Evolutionary conservation across 2,797 vertebrate genomes (phyloP).

Genomic region (Falco naumanni): DNA sequence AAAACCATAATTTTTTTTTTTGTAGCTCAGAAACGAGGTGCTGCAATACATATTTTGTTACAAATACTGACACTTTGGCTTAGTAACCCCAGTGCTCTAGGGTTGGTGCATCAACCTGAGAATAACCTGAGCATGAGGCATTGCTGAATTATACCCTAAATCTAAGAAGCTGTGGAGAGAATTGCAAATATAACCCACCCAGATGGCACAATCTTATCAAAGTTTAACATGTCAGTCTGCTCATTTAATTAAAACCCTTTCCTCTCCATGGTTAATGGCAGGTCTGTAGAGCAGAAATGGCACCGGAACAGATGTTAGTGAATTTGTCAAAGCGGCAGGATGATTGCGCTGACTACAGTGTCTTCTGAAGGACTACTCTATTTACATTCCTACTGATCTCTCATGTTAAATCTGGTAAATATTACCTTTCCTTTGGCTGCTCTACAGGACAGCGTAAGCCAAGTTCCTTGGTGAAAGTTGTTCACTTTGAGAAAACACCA

Average conservation of each 20-base stretch:
- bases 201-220: slow-evolving; percentile 54
- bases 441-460: background rate
- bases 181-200: slow-evolving; percentile 26
- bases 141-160: background rate
- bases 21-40: background rate
- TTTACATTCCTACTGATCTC: background rate
- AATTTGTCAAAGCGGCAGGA: slow-evolving; percentile 56
- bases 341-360: background rate
- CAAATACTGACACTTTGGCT: background rate
- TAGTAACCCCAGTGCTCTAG: background rate
- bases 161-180: background rate
- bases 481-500: background rate
- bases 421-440: background rate
- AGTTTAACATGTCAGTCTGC: slow-evolving; percentile 5
- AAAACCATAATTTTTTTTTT: background rate
- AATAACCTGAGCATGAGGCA: background rate
- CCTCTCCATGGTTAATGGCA: slow-evolving; percentile 46
- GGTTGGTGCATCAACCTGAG: background rate
- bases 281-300: slow-evolving; percentile 46
- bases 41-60: background rate
- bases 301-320: slow-evolving; percentile 62
- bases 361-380: slow-evolving; percentile 14
- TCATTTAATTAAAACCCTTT: slow-evolving; percentile 68
- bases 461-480: background rate
- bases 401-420: slow-evolving; percentile 23